A percentile compares a stretch with the other conserved stretches of the same genome.
Evolutionary conservation across 1,140 invertebrate species (phyloP).

Genomic region (Prorops nasuta): DNA sequence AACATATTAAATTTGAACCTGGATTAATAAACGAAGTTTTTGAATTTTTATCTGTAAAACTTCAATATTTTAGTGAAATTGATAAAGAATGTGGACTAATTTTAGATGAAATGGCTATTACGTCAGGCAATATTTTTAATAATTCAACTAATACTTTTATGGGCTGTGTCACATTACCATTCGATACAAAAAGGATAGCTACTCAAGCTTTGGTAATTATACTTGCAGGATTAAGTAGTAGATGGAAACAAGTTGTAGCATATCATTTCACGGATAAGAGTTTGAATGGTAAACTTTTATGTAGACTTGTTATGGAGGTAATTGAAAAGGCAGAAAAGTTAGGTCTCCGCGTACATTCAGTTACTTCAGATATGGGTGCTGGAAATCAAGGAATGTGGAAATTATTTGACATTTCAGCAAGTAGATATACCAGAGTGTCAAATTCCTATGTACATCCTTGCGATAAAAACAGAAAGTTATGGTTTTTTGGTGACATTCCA

Average conservation of each 20-base stretch:
- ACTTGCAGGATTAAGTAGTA: slow-evolving; percentile 4
- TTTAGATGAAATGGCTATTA: slow-evolving; percentile 15
- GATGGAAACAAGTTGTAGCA: slow-evolving; percentile 11
- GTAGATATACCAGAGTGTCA: not conserved
- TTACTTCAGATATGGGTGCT: slow-evolving; percentile 12
- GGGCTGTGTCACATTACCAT: slow-evolving; percentile 8
- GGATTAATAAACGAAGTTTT: slow-evolving; percentile 18
- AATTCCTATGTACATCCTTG: slow-evolving; percentile 10
- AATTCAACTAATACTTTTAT: slow-evolving; percentile 2
- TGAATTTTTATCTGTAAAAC: slow-evolving; percentile 16
- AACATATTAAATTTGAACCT: slow-evolving; percentile 10
- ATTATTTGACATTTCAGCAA: slow-evolving; percentile 2
- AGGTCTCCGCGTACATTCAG: not conserved
- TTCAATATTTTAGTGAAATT: slow-evolving; percentile 6
- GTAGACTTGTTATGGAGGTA: not conserved
- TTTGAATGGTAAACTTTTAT: not conserved
- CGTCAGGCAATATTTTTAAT: not conserved
- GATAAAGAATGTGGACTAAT: slow-evolving; percentile 15
- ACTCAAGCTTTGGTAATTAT: slow-evolving; percentile 9
- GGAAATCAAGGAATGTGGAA: slow-evolving; percentile 5
- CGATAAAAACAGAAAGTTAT: slow-evolving; percentile 4
- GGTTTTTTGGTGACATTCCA: slow-evolving; percentile 7
- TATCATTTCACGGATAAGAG: slow-evolving; percentile 4
- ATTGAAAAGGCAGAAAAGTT: slow-evolving; percentile 4
- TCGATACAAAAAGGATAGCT: not conserved